Conservation (phyloP, 2,113 vertebrate species). For the Eupsittula cactorum region DNA sequence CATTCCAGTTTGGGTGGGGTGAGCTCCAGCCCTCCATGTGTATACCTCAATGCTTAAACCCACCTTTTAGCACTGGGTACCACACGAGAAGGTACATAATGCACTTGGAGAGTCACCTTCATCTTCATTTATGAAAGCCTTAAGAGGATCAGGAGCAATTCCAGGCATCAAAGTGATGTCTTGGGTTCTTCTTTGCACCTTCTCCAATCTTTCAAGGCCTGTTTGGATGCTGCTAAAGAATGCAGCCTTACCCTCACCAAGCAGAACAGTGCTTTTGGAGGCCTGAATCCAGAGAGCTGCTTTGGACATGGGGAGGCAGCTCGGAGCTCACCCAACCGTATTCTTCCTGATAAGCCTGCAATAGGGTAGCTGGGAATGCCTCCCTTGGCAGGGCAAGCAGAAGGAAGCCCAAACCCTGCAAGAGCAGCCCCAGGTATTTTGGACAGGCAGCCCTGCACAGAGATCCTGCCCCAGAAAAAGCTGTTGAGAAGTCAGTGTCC, state of each 20-base stretch:
- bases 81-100: accelerated
- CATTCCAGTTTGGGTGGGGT: background rate
- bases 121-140: background rate
- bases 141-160: background rate
- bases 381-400: background rate
- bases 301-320: background rate
- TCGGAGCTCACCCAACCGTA: background rate
- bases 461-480: background rate
- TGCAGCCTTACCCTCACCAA: background rate
- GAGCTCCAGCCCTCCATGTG: background rate
- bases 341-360: background rate
- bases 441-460: background rate
- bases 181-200: background rate
- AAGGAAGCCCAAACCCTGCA: background rate
- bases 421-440: background rate
- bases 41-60: background rate
- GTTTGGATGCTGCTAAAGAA: background rate
- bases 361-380: background rate
- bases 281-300: background rate
- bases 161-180: background rate
- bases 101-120: background rate
- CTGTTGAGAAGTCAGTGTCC: background rate
- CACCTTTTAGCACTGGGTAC: background rate
- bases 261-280: background rate
- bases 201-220: background rate